Percentiles rank a stretch among this genome's conserved stretches.
These are phyloP conservation scores for Tipula lateralis DNA, from an alignment of 2,888 invertebrate genomes.

Conservation along the genomic window DNA sequence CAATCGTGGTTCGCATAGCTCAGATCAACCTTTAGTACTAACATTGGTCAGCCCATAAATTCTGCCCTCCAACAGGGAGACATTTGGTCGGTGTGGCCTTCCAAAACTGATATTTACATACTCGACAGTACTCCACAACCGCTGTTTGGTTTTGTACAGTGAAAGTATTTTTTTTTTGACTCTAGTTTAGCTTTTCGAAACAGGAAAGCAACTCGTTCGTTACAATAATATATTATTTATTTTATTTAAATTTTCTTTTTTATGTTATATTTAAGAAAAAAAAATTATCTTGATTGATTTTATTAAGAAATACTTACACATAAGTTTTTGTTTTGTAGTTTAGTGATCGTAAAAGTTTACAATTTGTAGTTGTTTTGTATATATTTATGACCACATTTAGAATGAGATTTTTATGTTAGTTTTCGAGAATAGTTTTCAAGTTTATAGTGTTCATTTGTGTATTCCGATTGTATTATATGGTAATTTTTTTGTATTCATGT, in stretches of 20 bases:
- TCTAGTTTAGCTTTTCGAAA: neutral
- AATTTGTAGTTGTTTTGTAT: neutral
- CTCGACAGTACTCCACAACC: neutral
- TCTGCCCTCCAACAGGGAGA: too few relatives aligned
- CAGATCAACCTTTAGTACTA: too few relatives aligned
- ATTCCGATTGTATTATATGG: neutral
- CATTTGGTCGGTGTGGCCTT: neutral
- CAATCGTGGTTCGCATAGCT: too few relatives aligned
- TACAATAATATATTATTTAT: neutral
- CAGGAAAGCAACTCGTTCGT: neutral
- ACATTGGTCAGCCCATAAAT: too few relatives aligned
- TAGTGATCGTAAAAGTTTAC: neutral
- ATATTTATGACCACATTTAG: neutral
- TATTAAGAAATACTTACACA: neutral
- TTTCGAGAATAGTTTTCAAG: neutral
- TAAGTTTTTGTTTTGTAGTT: neutral
- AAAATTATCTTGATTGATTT: slow-evolving; percentile 26
- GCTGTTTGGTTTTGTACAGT: neutral
- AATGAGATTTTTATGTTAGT: neutral
- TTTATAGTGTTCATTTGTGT: neutral
- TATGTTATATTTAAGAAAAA: neutral
- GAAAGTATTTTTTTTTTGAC: neutral
- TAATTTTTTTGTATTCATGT: too few relatives aligned
- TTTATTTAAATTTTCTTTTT: slow-evolving; percentile 19
- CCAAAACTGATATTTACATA: neutral